These are phyloP conservation scores for Bufo bufo DNA, from an alignment of 2,113 vertebrate species.

Conservation along the genomic window DNA sequence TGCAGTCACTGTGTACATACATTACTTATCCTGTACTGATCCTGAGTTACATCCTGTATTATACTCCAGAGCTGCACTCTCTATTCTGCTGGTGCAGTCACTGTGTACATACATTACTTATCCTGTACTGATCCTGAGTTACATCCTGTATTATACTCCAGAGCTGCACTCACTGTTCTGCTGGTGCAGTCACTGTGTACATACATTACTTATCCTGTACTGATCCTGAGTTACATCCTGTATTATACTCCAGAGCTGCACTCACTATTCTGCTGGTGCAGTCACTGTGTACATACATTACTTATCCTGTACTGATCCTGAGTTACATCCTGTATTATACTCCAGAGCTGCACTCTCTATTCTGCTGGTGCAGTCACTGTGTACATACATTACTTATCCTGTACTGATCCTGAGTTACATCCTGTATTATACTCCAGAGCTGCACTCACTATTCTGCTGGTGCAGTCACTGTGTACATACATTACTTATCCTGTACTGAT, in stretches of 20 bases:
- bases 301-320: neutral
- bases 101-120: neutral
- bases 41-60: neutral
- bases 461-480: neutral
- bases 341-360: neutral
- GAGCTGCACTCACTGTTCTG: neutral
- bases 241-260: neutral
- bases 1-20: neutral
- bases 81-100: neutral
- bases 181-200: slow-evolving; percentile 1
- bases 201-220: neutral
- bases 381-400: neutral
- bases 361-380: neutral
- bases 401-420: neutral
- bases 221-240: neutral
- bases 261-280: neutral
- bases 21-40: neutral
- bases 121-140: neutral
- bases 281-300: slow-evolving; percentile 8
- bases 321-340: neutral
- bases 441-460: slow-evolving; percentile 6
- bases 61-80: slow-evolving; percentile 8
- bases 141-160: neutral
- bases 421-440: slow-evolving; percentile 3
- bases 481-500: neutral